These are phyloP conservation scores for Noctua fimbriata DNA, from an alignment of 2,888 invertebrate species.

Conservation along the genomic window DNA sequence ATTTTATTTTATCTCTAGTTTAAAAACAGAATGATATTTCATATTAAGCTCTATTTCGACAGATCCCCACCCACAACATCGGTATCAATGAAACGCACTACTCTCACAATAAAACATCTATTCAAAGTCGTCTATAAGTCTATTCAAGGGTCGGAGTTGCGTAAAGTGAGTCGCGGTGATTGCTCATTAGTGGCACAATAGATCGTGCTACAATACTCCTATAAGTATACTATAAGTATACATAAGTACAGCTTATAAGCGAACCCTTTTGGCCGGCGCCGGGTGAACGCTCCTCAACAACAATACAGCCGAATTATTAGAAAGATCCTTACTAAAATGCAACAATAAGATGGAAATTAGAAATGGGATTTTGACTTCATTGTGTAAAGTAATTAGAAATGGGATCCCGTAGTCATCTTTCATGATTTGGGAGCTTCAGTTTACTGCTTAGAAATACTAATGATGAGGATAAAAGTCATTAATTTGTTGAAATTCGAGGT, in stretches of 20 bases:
- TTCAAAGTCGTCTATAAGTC: conserved; percentile 66
- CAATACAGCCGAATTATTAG: conserved; percentile 57
- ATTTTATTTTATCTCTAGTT: background rate
- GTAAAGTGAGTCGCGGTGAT: conserved; percentile 79
- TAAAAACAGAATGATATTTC: no score
- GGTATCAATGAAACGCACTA: conserved; percentile 12
- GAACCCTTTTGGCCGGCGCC: conserved; percentile 52
- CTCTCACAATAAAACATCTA: conserved; percentile 61
- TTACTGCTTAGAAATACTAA: conserved; percentile 17
- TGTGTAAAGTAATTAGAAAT: conserved; percentile 34
- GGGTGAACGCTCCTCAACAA: conserved; percentile 50
- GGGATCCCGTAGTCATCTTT: conserved; percentile 20
- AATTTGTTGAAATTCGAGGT: background rate
- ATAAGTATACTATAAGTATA: conserved; percentile 45
- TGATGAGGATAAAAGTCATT: conserved; percentile 4
- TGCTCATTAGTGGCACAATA: conserved; percentile 87
- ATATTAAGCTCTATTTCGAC: background rate
- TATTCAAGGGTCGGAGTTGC: conserved; percentile 67
- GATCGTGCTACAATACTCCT: conserved; percentile 76
- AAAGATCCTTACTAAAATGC: conserved; percentile 40
- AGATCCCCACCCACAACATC: background rate
- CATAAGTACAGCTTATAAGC: conserved; percentile 50
- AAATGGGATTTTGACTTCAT: conserved; percentile 42
- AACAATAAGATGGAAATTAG: conserved; percentile 53
- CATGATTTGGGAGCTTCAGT: conserved; percentile 20